phyloP scores from a whole-genome alignment of 2,113 vertebrate genomes.

The Phalacrocorax carbo region DNA sequence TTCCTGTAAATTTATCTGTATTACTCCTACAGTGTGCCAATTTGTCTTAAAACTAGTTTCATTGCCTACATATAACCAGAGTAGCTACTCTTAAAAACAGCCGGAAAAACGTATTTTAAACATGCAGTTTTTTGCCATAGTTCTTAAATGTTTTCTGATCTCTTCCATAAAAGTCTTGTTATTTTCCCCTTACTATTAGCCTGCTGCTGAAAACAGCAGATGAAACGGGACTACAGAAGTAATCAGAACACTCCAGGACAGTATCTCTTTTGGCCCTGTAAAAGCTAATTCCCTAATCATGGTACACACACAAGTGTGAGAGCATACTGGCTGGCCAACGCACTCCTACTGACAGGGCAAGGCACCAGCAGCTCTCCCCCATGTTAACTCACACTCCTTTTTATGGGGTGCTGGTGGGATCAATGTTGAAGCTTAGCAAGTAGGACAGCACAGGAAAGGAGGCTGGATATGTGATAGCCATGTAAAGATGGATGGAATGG shows the following conservation, averaged over 20 bases:
- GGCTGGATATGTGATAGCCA: background rate
- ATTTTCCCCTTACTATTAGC: background rate
- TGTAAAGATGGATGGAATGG: background rate
- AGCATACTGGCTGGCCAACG: background rate
- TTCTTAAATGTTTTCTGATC: background rate
- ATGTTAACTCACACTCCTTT: too few species aligned
- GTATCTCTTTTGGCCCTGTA: background rate
- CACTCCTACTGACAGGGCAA: background rate
- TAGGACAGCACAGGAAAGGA: background rate
- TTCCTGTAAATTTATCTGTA: background rate
- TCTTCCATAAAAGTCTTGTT: background rate
- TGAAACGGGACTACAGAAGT: background rate
- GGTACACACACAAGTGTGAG: accelerated
- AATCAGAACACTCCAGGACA: background rate
- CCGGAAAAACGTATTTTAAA: background rate
- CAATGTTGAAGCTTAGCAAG: background rate
- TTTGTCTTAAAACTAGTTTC: background rate
- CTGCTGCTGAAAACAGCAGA: background rate
- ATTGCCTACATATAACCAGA: background rate
- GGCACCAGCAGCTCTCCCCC: background rate
- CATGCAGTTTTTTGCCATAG: background rate
- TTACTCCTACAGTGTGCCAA: background rate
- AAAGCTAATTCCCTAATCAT: background rate
- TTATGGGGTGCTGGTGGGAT: background rate
- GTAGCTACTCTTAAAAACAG: background rate